Percentiles rank a stretch among this genome's conserved stretches.
These are phyloP conservation scores for Neotragus moschatus DNA, from an alignment of 2,113 vertebrate genomes.

Conservation along the genomic window DNA sequence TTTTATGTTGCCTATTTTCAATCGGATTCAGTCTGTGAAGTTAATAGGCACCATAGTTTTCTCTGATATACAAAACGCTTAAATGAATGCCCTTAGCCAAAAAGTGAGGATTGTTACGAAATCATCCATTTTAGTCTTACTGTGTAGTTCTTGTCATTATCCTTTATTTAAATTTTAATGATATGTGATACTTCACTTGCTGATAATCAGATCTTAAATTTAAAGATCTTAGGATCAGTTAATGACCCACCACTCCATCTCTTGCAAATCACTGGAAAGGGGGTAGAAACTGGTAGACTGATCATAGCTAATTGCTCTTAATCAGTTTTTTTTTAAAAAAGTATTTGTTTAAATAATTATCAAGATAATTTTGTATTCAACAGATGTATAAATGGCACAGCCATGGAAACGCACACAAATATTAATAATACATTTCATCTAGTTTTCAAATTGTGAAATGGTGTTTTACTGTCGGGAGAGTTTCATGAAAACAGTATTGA, in stretches of 20 bases:
- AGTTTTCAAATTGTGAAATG: slow-evolving; percentile 12
- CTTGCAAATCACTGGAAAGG: neutral
- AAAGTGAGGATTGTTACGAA: neutral
- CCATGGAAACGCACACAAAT: neutral
- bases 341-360: neutral
- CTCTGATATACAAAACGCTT: neutral
- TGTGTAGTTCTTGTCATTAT: neutral
- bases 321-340: neutral
- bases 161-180: neutral
- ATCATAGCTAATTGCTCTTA: neutral
- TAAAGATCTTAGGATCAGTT: slow-evolving; percentile 18
- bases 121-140: neutral
- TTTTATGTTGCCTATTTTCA: neutral
- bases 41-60: neutral
- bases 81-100: neutral
- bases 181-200: slow-evolving; percentile 27
- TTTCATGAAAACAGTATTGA: neutral
- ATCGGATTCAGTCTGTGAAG: neutral
- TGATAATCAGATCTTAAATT: neutral
- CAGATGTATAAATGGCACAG: neutral
- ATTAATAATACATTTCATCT: neutral
- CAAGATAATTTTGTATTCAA: neutral
- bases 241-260: neutral
- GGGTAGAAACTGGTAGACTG: neutral
- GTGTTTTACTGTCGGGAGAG: neutral